These are phyloP conservation scores for Apteryx owenii DNA, from an alignment of 2,113 vertebrate species.

Conservation along the genomic window DNA sequence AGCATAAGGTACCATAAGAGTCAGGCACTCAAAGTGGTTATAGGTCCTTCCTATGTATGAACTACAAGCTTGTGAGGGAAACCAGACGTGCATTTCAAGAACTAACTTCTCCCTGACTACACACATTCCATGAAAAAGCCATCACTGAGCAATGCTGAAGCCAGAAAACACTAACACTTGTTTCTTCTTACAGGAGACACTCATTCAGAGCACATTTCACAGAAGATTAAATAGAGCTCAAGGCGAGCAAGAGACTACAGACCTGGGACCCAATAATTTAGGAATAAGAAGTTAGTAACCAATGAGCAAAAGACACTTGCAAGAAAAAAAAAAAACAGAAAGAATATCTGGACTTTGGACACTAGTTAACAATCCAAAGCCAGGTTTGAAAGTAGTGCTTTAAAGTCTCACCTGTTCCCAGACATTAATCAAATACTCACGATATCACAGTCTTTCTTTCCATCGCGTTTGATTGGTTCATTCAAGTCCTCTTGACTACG, in stretches of 20 bases:
- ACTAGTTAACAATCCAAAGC: neutral
- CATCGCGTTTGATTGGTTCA: conserved; percentile 91
- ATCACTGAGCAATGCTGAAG: neutral
- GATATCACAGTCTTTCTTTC: conserved; percentile 90
- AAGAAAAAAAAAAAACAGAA: neutral
- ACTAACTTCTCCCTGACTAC: neutral
- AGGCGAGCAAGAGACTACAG: neutral
- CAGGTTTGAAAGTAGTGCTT: neutral
- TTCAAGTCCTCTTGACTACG: conserved; percentile 98
- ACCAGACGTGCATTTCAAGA: neutral
- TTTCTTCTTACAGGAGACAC: neutral
- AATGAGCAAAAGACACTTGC: neutral
- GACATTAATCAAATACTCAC: conserved; percentile 77
- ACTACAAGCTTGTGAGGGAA: neutral
- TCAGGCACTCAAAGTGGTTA: neutral
- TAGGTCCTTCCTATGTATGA: neutral
- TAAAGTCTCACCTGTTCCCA: neutral
- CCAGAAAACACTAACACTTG: neutral
- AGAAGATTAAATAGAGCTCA: neutral
- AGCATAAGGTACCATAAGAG: accelerated
- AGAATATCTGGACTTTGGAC: neutral
- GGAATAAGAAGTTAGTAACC: neutral
- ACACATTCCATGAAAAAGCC: neutral
- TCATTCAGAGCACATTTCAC: neutral
- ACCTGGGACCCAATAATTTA: neutral